Percentiles rank a stretch among this genome's conserved stretches.
These are phyloP conservation scores for Rutpela maculata DNA, from an alignment of 2,888 invertebrate genomes.

Conservation along the genomic window DNA sequence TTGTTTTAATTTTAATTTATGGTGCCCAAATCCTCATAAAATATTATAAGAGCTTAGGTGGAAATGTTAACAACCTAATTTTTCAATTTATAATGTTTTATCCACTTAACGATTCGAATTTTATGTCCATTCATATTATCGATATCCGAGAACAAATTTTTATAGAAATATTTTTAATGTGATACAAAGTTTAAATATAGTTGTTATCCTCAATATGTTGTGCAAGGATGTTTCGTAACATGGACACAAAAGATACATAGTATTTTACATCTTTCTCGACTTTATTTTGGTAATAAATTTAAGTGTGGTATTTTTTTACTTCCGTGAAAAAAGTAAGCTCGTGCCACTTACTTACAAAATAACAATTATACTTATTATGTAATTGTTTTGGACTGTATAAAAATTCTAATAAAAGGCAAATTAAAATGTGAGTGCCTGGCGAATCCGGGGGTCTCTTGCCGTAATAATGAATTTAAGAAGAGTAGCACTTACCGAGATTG, in stretches of 20 bases:
- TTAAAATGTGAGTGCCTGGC: no score
- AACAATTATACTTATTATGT: no score
- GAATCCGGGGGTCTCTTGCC: no score
- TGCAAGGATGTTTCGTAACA: neutral
- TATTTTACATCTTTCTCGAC: neutral
- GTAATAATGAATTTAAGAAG: no score
- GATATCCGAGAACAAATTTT: neutral
- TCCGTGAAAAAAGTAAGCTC: no score
- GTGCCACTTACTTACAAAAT: no score
- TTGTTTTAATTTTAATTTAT: conserved; percentile 11
- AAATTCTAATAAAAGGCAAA: no score
- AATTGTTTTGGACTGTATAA: no score
- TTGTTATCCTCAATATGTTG: neutral
- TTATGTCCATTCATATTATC: conserved; percentile 7
- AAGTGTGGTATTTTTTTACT: no score
- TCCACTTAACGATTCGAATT: conserved; percentile 1
- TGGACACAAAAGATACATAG: neutral
- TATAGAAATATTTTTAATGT: neutral
- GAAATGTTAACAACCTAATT: conserved; percentile 20
- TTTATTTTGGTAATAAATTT: neutral
- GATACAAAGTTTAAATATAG: neutral
- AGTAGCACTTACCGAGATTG: no score
- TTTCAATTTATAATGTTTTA: conserved; percentile 11
- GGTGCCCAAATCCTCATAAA: neutral
- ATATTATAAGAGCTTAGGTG: conserved; percentile 10